Percentiles rank a stretch among this genome's conserved stretches.
Conservation (phyloP, 2,888 invertebrate genomes). For the Aquatica leii region DNA sequence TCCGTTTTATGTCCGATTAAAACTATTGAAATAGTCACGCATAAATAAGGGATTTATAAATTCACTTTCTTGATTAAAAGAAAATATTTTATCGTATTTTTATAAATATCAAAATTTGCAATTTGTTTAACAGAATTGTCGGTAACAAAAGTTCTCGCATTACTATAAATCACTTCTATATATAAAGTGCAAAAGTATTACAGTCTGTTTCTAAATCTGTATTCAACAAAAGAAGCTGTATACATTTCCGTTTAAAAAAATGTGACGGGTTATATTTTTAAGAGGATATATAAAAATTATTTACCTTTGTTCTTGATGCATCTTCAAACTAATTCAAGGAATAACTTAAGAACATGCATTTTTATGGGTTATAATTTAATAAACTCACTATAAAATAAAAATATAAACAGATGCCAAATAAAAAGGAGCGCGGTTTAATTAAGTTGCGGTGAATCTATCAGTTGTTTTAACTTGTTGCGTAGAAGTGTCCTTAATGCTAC, state of each 20-base stretch:
- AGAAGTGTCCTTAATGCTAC: too few relatives aligned
- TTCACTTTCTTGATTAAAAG: slow-evolving; percentile 12
- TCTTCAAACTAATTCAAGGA: too few relatives aligned
- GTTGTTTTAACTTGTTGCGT: too few relatives aligned
- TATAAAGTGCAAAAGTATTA: slow-evolving; percentile 11
- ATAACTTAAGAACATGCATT: too few relatives aligned
- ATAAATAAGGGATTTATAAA: neutral
- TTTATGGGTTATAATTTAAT: too few relatives aligned
- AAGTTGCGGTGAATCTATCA: too few relatives aligned
- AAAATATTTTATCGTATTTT: neutral
- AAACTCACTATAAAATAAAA: too few relatives aligned
- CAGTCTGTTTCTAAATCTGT: slow-evolving; percentile 9
- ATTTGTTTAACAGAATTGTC: slow-evolving; percentile 12
- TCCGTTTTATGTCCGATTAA: slow-evolving; percentile 31
- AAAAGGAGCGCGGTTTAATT: too few relatives aligned
- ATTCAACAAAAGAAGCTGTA: slow-evolving; percentile 9
- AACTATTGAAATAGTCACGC: slow-evolving; percentile 20
- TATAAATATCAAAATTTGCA: neutral
- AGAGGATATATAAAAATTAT: neutral
- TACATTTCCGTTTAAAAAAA: neutral
- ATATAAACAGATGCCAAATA: too few relatives aligned
- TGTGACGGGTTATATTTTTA: slow-evolving; percentile 10
- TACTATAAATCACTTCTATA: slow-evolving; percentile 10
- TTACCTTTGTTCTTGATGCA: neutral
- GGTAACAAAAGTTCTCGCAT: neutral